Conservation (phyloP, 1,140 invertebrate species). For the Matsumurasca onukii region DNA sequence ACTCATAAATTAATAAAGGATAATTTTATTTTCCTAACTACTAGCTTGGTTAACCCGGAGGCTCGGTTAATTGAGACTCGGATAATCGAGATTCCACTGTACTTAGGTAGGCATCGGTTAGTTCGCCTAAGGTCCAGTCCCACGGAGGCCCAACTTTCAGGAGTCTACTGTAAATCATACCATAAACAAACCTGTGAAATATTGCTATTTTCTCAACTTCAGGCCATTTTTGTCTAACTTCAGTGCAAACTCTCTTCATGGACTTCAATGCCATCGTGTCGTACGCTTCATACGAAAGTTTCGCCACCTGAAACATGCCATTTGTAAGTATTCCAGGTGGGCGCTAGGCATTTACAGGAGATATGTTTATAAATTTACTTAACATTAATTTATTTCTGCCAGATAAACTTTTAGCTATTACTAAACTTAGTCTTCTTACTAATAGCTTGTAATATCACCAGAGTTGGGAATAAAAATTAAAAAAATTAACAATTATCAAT, state of each 20-base stretch:
- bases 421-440: background rate
- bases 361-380: background rate
- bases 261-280: slow-evolving; percentile 86
- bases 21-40: too few relatives aligned
- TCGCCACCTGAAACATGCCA: slow-evolving; percentile 64
- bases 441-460: background rate
- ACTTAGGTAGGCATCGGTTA: too few relatives aligned
- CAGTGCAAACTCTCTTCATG: slow-evolving; percentile 74
- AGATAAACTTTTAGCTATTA: background rate
- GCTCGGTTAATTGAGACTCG: too few relatives aligned
- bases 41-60: too few relatives aligned
- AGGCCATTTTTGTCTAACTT: slow-evolving; percentile 69
- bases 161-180: too few relatives aligned
- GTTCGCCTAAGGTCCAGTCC: too few relatives aligned
- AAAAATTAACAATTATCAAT: too few relatives aligned
- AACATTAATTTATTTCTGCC: background rate
- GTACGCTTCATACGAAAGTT: slow-evolving; percentile 92
- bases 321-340: background rate
- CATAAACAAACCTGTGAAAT: slow-evolving; percentile 63
- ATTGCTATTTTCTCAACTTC: slow-evolving; percentile 76
- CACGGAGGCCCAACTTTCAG: too few relatives aligned
- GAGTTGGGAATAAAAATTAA: too few relatives aligned
- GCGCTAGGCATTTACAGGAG: background rate
- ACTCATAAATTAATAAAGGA: too few relatives aligned
- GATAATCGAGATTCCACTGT: too few relatives aligned